Evolutionary conservation across 2,888 invertebrate genomes (phyloP), one percentile per base, ranked within the genome.

Genomic region (Phortica magna): DNA sequence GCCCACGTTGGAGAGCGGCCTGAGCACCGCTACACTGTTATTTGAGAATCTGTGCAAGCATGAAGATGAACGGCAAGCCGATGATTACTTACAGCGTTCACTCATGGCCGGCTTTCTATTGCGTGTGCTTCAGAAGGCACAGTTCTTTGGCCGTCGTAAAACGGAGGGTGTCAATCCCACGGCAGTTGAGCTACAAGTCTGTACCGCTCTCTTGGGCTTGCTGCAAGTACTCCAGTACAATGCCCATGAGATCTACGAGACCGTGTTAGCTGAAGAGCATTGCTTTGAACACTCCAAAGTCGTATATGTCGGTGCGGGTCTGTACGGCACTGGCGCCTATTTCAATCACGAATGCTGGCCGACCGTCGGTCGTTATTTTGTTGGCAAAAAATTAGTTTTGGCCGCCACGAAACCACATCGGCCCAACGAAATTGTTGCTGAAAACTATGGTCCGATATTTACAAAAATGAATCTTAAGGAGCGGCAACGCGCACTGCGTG

Each of bases 301-400:
- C 0, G 80, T 91, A 0, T 90, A 89, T 75, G 81, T 92, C 14
- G 91, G 95, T 0, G 95, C 96, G 1, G 96, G 95, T 0, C 92
- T 97, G 48, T 97, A 96, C 88, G 94, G 95, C 0, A 95, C 95
- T 0, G 95, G 95, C 0, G 95, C 96, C 0, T 93, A 96, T 65
- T 96, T 96, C 90, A 97, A 97, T 91, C 97, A 97, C 87, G 96
- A 96, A 83, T 97, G 97, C 89, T 95, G 95, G 91, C 96, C 96
- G 0, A 94, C 95, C 9, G 95, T 96, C 0, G 94, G 95, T 82
- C 95, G 97, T 87, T 95, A 95, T 90, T 97, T 96, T 87, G 93
- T 94, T 53, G 96, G 96, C 0, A 94, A 94, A 76, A 94, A 94
- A 76, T 94, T 97, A 72, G 94, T 97, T 0, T 92, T 97, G 1